Base-by-base conservation (phyloP, 2,797 vertebrate species). In the Setipinna tenuifilis region DNA sequence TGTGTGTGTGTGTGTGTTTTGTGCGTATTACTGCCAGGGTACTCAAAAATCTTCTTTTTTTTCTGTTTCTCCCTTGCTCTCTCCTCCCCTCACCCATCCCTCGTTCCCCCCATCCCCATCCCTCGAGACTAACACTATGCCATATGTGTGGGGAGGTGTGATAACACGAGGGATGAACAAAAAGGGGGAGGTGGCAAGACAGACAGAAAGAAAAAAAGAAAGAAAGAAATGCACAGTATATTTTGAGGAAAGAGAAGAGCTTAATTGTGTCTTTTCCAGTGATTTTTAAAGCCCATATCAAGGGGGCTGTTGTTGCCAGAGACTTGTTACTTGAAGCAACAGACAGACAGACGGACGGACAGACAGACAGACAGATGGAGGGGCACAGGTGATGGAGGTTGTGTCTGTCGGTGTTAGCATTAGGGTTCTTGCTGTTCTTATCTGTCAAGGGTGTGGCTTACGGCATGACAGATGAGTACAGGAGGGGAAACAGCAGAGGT, bases 61-160 rank as follows among this genome's bases (percentile, higher is more conserved):
- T 44, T 31, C 68, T 41, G 14, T 17, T 2, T 25, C 25, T 16
- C 65, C 16, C 28, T 16, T 31, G 6, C 61, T 23, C n/a, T 23
- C 23, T 12, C 61, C 23, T 23, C 12, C 61, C n/a, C 61, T 65
- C 54, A 48, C 46, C 46, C 25, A 50, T 82, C 80, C 78, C 31
- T 83, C 81, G 11, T 78, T 83, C 57, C 84, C 83, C 83, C 82
- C 62, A 7, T 58, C 81, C 84, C 57, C 84, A 82, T 82, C 86
- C 81, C 83, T 83, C 85, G 86, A 82, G 84, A 83, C 59, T 68
- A 85, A 85, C 75, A 82, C 68, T 58, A 46, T 83, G 81, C 81
- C 50, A 80, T 82, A 86, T 87, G 85, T 87, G 83, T 89, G 88
- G 68, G 71, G 85, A 75, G 23, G 81, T 82, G 57, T 59, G 88